Base-by-base conservation (phyloP, 2,797 vertebrate genomes). In the Halcyon badia region DNA sequence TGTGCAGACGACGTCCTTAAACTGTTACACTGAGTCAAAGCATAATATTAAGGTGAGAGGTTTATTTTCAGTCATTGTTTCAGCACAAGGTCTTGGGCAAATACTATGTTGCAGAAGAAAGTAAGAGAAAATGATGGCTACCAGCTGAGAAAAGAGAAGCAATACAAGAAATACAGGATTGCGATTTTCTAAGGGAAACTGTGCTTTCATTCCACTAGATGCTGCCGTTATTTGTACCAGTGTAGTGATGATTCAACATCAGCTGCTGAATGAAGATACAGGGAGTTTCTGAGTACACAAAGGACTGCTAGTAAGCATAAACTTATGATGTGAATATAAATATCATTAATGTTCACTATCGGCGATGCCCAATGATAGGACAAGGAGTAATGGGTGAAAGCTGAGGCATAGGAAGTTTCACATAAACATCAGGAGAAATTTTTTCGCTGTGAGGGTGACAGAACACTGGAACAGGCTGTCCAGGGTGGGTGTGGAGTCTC, bases 61-160 rank as follows among this genome's bases (percentile, higher is more conserved):
- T 49, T 91, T 78, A 54, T 94, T 92, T 92, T 83, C 65, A 69
- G 75, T 76, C 30, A 51, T 33, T 72, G 24, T 76, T 94, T 73
- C 62, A 73, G 78, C 1, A 3, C 41, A 89, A 72, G 13, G 11
- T 73, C 54, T 83, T 60, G 41, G 19, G 16, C 16, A 90, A 94
- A 85, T 83, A 70, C 6, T 18, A 26, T 13, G 2, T 7, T 75
- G n/a, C 25, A 64, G 19, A 66, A 83, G 17, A 48, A 89, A 58
- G 16, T 33, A 88, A 54, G 18, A 48, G 20, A 86, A 68, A 20
- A 85, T 80, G 69, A 44, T 35, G 56, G 12, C 33, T 77, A 44
- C 61, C 54, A 73, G n/a, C 21, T 71, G 68, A 44, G 82, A 92
- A 78, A 2, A 15, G 5, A 73, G 5, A 31, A 77, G 5, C 37